A percentile compares a stretch with the other conserved stretches of the same genome.
These are phyloP conservation scores for Trachelus troglodyta DNA, from an alignment of 2,888 invertebrate genomes.

Conservation along the genomic window DNA sequence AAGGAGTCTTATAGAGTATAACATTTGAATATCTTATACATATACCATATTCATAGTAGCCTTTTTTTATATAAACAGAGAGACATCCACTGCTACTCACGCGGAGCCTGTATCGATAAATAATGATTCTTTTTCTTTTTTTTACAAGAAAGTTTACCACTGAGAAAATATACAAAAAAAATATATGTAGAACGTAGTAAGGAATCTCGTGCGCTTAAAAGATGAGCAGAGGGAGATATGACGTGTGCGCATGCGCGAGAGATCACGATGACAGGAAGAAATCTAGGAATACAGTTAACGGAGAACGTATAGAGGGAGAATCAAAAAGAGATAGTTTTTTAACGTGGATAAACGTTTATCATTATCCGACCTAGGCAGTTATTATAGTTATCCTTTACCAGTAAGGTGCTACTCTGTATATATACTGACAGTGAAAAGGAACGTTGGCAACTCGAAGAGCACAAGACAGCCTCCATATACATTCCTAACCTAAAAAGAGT, in stretches of 20 bases:
- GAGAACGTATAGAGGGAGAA: neutral
- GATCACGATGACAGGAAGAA: neutral
- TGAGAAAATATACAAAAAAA: neutral
- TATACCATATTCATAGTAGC: neutral
- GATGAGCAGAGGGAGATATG: neutral
- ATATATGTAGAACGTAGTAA: neutral
- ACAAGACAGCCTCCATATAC: neutral
- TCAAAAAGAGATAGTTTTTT: neutral
- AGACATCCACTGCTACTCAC: neutral
- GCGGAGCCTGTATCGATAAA: neutral
- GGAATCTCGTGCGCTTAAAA: neutral
- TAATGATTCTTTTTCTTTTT: neutral
- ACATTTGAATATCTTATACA: conserved; percentile 9
- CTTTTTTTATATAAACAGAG: neutral
- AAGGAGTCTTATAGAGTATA: conserved; percentile 18
- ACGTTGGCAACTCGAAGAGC: neutral
- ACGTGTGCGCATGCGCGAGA: neutral
- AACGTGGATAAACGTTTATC: neutral
- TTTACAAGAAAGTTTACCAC: neutral
- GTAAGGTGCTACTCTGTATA: conserved; percentile 4
- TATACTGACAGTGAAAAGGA: neutral
- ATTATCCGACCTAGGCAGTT: neutral
- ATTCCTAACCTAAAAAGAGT: neutral
- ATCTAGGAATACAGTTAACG: neutral
- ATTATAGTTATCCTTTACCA: neutral